phyloP scores from a whole-genome alignment of 2,888 invertebrate species.

The Aplocera efformata region DNA sequence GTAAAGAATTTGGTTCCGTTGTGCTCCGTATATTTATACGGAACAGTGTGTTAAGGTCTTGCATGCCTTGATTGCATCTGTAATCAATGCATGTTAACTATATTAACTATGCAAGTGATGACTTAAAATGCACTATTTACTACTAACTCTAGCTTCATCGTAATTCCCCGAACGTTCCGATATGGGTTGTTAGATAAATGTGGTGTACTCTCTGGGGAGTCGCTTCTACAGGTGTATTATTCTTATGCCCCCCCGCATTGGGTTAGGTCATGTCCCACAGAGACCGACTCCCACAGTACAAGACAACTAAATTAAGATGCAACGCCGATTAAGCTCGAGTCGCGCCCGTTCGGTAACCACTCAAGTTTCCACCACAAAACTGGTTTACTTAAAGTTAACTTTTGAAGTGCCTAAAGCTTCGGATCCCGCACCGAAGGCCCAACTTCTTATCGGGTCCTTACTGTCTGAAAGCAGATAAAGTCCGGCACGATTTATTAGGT shows the following conservation, averaged over 20 bases:
- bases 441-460: slow-evolving; percentile 68
- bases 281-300: slow-evolving; percentile 65
- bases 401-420: slow-evolving; percentile 32
- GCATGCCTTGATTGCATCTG: no score
- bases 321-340: slow-evolving; percentile 66
- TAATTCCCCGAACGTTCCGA: no score
- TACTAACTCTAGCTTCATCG: no score
- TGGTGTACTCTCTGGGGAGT: no score
- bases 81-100: no score
- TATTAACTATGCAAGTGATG: no score
- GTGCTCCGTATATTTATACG: no score
- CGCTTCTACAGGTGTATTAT: no score
- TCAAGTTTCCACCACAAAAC: slow-evolving; percentile 44
- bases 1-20: no score
- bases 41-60: no score
- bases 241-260: slow-evolving; percentile 28
- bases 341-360: slow-evolving; percentile 44
- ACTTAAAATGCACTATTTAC: no score
- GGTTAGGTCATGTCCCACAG: slow-evolving; percentile 38
- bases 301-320: slow-evolving; percentile 80
- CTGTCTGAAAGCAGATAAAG: slow-evolving; percentile 68
- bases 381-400: slow-evolving; percentile 30
- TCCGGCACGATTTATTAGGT: slow-evolving; percentile 71
- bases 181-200: no score
- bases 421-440: slow-evolving; percentile 44